A percentile compares a stretch with the other conserved stretches of the same genome.
phyloP scores from a whole-genome alignment of 1,140 invertebrate genomes.

The Drosophila erecta region DNA sequence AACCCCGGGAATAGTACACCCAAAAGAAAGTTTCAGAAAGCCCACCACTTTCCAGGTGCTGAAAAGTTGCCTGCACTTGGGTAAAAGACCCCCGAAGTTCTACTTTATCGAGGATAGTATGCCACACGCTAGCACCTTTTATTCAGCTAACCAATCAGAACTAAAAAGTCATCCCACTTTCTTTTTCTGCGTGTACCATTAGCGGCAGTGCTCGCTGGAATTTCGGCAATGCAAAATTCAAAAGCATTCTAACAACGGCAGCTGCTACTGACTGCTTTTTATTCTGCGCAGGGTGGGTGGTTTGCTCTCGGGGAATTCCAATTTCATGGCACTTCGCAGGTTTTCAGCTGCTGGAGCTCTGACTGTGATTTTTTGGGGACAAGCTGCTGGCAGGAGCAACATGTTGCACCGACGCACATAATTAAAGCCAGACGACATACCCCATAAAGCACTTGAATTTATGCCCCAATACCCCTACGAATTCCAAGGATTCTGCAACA shows the following conservation, averaged over 20 bases:
- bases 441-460: neutral
- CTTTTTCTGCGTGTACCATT: slow-evolving; percentile 36
- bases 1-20: slow-evolving; percentile 34
- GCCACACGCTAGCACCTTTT: too few species aligned
- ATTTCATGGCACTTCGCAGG: slow-evolving; percentile 50
- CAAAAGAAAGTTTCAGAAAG: neutral
- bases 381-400: slow-evolving; percentile 44
- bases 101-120: too few species aligned
- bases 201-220: slow-evolving; percentile 28
- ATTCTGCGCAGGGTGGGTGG: neutral
- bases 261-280: slow-evolving; percentile 43
- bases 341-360: slow-evolving; percentile 38
- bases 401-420: slow-evolving; percentile 67
- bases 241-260: slow-evolving; percentile 67
- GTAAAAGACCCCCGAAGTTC: neutral
- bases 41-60: neutral
- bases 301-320: slow-evolving; percentile 1
- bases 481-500: slow-evolving; percentile 40
- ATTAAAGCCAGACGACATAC: slow-evolving; percentile 47
- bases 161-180: neutral
- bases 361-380: slow-evolving; percentile 32
- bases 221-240: slow-evolving; percentile 63
- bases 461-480: slow-evolving; percentile 1
- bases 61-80: too few species aligned
- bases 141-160: too few species aligned